Base-by-base conservation (phyloP, 2,113 vertebrate species). In the Oryzias melastigma region DNA sequence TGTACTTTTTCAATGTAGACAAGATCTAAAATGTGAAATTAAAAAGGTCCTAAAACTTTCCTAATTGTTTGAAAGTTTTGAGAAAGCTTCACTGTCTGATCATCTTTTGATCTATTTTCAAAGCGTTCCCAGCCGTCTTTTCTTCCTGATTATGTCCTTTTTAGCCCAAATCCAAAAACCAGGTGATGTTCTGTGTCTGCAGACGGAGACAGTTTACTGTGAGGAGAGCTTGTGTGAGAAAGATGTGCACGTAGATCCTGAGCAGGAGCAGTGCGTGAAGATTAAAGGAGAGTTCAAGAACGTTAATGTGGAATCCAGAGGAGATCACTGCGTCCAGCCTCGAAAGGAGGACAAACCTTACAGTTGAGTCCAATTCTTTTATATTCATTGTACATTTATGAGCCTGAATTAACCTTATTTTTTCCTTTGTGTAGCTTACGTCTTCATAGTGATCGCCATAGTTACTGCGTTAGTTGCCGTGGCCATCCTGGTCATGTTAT, bases 331-430 rank as follows among this genome's bases (percentile, higher is more conserved):
- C 41, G 0, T 7, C 22, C 0, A 0, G 35, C 35, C 35, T 7
- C 13, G 6, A 3, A 0, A 3, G 4, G n/a, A 45, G 0, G 0
- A 1, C 0, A 0, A 14, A 6, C 50, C 10, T 4, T 13, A 25
- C 48, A 22, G 84, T 83, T 75, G 58, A 80, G 84, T 77, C 6
- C 17, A 20, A 5, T 35, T 24, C 55, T 50, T 12, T 25, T 14
- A 3, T 20, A 14, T 49, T 49, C 20, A 14, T 5, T 44, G 4
- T 6, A 44, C 5, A 17, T 5, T 44, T 44, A 17, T 16, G 2
- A 44, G 14, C 14, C 43, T 44, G 15, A 17, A 17, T 5, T 16
- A 3, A 17, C 8, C 14, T n/a, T n/a, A 12, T 56, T 10, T 19
- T 27, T 7, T 53, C 1, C 49, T 52, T 52, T n/a, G 0, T 58